These are phyloP conservation scores for Apteryx mantelli DNA, from an alignment of 2,113 vertebrate genomes.

Conservation along the genomic window DNA sequence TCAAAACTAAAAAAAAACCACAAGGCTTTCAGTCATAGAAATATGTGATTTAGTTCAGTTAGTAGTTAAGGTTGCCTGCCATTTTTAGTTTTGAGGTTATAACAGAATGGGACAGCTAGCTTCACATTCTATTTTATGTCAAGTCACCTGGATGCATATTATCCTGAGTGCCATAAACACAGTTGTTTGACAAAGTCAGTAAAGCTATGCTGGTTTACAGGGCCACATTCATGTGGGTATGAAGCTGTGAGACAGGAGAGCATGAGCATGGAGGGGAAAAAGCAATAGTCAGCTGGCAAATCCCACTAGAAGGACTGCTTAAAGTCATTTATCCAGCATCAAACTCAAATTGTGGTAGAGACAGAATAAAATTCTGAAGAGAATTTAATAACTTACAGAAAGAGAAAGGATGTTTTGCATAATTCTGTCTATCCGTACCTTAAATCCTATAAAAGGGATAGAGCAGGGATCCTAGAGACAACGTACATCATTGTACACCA, in stretches of 20 bases:
- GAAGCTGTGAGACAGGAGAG: not conserved
- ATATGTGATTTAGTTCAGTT: not conserved
- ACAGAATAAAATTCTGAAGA: not conserved
- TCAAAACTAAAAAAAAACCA: not conserved
- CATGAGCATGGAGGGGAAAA: not conserved
- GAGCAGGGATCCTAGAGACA: not conserved
- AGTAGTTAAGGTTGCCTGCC: not conserved
- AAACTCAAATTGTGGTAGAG: not conserved
- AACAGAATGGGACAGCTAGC: not conserved
- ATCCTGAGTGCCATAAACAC: rapidly evolving
- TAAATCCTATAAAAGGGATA: not conserved
- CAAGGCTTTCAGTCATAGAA: not conserved
- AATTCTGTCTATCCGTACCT: not conserved
- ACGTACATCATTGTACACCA: not conserved
- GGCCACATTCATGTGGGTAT: rapidly evolving
- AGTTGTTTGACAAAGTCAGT: not conserved
- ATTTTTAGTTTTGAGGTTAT: not conserved
- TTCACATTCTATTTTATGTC: not conserved
- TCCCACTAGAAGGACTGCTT: not conserved
- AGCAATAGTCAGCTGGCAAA: not conserved
- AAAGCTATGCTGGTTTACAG: not conserved
- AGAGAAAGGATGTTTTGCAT: not conserved
- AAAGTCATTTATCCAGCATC: not conserved
- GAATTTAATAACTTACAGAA: not conserved
- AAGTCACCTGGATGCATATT: not conserved